Conservation (phyloP, 2,797 vertebrate genomes). For the Apogon talboti region DNA sequence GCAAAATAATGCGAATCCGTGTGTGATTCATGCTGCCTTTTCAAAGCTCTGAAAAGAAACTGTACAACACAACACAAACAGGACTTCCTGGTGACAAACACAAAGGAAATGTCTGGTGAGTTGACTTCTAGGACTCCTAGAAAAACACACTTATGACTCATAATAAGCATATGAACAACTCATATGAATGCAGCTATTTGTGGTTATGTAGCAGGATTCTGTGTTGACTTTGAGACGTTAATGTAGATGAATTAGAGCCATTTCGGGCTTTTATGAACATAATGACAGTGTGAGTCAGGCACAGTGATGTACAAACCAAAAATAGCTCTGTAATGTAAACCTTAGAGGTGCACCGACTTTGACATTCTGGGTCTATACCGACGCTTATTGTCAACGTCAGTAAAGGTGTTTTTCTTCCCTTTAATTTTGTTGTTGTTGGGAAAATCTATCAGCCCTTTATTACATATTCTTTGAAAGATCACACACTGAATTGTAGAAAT, state of each 20-base stretch:
- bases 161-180: too few species aligned
- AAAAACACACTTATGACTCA: background rate
- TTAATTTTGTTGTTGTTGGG: too few species aligned
- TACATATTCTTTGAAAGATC: too few species aligned
- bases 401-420: too few species aligned
- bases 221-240: constrained; percentile 9
- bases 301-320: constrained; percentile 2
- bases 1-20: background rate
- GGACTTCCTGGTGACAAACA: background rate
- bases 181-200: too few species aligned
- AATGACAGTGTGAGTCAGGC: constrained; percentile 10
- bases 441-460: too few species aligned
- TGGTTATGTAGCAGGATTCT: background rate
- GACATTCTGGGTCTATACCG: too few species aligned
- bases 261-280: constrained; percentile 1
- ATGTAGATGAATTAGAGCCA: constrained; percentile 10
- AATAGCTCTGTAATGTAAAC: constrained; percentile 25
- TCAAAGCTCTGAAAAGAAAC: background rate
- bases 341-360: background rate
- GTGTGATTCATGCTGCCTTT: background rate
- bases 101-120: background rate
- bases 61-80: background rate
- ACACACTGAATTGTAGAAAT: too few species aligned
- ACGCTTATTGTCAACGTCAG: too few species aligned
- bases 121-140: background rate